These are phyloP conservation scores for Deroptyus accipitrinus DNA, from an alignment of 2,113 vertebrate genomes.

Conservation along the genomic window DNA sequence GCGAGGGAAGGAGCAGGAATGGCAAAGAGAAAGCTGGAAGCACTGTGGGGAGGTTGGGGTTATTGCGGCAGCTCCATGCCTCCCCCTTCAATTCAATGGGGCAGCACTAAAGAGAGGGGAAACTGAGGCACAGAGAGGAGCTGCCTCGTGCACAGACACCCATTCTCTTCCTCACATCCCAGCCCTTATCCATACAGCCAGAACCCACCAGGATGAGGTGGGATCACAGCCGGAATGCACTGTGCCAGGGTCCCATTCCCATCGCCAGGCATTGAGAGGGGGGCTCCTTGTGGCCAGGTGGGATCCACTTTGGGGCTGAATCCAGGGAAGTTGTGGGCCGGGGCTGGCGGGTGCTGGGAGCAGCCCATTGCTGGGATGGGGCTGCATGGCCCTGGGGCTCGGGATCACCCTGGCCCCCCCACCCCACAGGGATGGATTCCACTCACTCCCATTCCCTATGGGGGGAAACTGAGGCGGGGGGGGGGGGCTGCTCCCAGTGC, in stretches of 20 bases:
- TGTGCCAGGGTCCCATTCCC: accelerated
- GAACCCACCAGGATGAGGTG: accelerated
- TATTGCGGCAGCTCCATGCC: too few relatives aligned
- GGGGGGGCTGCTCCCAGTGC: neutral
- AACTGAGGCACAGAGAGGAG: neutral
- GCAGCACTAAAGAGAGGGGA: neutral
- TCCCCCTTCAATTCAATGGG: neutral
- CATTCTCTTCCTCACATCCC: neutral
- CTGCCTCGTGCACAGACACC: too few relatives aligned
- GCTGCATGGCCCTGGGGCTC: neutral
- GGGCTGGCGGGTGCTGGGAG: neutral
- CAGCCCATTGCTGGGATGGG: neutral
- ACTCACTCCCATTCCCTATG: neutral
- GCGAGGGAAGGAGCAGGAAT: neutral
- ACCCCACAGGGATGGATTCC: neutral
- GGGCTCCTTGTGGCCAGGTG: accelerated
- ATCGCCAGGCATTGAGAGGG: accelerated
- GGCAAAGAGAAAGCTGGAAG: neutral
- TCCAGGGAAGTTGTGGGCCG: neutral
- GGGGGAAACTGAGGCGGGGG: neutral
- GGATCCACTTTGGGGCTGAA: neutral
- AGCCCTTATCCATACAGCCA: neutral
- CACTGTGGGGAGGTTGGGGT: accelerated
- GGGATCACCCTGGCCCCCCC: neutral
- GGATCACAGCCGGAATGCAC: accelerated